Evolutionary conservation across 2,113 vertebrate genomes (phyloP).

Genomic region (Mesembrinibis cayennensis): DNA sequence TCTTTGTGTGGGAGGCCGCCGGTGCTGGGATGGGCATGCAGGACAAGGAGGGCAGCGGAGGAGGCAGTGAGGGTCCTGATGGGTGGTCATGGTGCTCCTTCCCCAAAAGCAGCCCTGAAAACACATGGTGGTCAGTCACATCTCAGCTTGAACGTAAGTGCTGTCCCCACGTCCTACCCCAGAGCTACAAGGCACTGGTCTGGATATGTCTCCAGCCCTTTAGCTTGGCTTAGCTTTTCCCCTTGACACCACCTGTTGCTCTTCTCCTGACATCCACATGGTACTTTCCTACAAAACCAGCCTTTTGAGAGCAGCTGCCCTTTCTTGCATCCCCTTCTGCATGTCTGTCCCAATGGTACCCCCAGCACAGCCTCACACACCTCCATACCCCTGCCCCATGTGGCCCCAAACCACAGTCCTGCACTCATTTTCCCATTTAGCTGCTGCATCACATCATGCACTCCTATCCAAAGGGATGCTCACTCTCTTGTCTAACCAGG

Average conservation of each 20-base stretch:
- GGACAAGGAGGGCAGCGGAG: constrained; percentile 23
- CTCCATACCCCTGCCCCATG: fast-evolving
- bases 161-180: fast-evolving
- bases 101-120: constrained; percentile 74
- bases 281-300: neutral
- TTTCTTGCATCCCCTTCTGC: neutral
- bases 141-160: fast-evolving
- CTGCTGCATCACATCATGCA: neutral
- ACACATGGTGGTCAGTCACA: neutral
- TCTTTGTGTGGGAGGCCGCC: constrained; percentile 72
- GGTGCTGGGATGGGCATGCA: neutral
- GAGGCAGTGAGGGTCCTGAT: constrained; percentile 3
- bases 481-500: neutral
- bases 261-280: neutral
- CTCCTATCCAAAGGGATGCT: neutral
- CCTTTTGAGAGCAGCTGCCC: neutral
- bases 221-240: neutral
- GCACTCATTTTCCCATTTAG: neutral
- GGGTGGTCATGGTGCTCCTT: constrained; percentile 72
- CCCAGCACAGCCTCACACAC: fast-evolving
- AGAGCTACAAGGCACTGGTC: neutral
- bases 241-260: neutral
- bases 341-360: neutral
- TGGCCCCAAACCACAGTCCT: neutral
- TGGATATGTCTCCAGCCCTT: neutral